Evolutionary conservation across 2,888 invertebrate species (phyloP).

Genomic region (Seira musarum): DNA sequence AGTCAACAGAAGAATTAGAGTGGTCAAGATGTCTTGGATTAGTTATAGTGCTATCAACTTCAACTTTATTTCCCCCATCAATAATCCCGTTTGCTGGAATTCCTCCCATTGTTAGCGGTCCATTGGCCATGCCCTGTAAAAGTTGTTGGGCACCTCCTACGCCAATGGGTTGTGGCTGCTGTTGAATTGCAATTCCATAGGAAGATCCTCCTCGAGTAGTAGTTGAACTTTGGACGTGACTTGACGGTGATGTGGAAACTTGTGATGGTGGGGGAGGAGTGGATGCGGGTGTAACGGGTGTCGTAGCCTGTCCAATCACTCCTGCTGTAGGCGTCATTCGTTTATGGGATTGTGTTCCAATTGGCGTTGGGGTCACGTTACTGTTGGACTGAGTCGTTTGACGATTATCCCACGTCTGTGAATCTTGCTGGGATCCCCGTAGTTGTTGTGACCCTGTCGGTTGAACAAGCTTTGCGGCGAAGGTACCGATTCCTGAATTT

Average conservation of each 20-base stretch:
- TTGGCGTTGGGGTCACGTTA: constrained; percentile 59
- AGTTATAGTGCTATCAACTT: neutral
- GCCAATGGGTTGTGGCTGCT: constrained; percentile 32
- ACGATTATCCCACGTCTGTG: constrained; percentile 48
- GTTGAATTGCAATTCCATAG: constrained; percentile 11
- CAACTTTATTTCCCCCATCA: neutral
- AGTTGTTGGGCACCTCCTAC: constrained; percentile 8
- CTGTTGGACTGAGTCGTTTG: constrained; percentile 41
- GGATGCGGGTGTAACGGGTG: constrained; percentile 44
- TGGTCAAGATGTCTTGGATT: neutral
- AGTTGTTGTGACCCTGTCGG: constrained; percentile 29
- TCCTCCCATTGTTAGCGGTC: constrained; percentile 38
- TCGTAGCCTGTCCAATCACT: constrained; percentile 8
- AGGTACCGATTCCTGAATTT: constrained; percentile 54
- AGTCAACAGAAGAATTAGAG: too few species aligned
- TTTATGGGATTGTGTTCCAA: constrained; percentile 38
- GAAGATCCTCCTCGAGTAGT: constrained; percentile 5
- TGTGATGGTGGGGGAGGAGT: constrained; percentile 52
- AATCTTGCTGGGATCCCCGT: constrained; percentile 14
- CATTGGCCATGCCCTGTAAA: constrained; percentile 31
- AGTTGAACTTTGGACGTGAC: constrained; percentile 19
- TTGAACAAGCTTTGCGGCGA: constrained; percentile 63
- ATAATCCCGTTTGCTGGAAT: neutral
- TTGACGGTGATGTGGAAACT: constrained; percentile 35
- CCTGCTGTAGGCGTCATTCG: constrained; percentile 52